Evolutionary conservation across 2,888 invertebrate species (phyloP).

Genomic region (Sycophila texana): DNA sequence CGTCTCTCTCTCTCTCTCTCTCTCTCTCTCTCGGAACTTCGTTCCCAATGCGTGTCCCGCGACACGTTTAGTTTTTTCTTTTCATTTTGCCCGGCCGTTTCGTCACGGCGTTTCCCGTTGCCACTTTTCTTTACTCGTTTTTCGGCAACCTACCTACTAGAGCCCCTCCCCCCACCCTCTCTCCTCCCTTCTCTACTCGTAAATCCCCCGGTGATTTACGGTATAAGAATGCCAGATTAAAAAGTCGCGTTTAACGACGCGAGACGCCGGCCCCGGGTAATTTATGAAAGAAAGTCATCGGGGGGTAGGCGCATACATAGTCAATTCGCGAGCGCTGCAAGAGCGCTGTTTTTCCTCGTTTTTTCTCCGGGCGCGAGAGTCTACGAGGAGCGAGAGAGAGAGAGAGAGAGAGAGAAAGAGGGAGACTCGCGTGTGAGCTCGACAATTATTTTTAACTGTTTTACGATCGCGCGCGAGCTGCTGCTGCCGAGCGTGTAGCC

Average conservation of each 20-base stretch:
- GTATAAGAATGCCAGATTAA: slow-evolving; percentile 48
- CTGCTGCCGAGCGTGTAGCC: neutral
- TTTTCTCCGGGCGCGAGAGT: neutral
- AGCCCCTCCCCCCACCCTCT: neutral
- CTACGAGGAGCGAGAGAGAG: too few species aligned
- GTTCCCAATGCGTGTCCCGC: too few species aligned
- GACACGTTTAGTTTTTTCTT: slow-evolving; percentile 17
- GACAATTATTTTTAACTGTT: slow-evolving; percentile 54
- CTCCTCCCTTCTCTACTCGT: slow-evolving; percentile 17
- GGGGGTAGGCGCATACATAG: slow-evolving; percentile 30
- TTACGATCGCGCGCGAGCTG: slow-evolving; percentile 28
- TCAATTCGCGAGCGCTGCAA: neutral
- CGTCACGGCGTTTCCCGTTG: neutral
- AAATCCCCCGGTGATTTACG: slow-evolving; percentile 53
- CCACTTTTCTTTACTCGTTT: neutral
- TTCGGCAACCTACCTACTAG: neutral
- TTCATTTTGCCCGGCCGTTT: neutral
- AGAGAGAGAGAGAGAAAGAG: too few species aligned
- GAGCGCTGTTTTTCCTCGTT: neutral
- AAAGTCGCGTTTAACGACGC: slow-evolving; percentile 55
- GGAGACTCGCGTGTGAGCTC: neutral
- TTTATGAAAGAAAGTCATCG: slow-evolving; percentile 55
- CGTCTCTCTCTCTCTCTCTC: too few species aligned
- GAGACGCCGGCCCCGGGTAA: slow-evolving; percentile 42
- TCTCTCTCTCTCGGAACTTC: too few species aligned